Percentiles rank a stretch among this genome's conserved stretches.
Conservation (phyloP, 2,888 invertebrate genomes). For the Antitype chi region DNA sequence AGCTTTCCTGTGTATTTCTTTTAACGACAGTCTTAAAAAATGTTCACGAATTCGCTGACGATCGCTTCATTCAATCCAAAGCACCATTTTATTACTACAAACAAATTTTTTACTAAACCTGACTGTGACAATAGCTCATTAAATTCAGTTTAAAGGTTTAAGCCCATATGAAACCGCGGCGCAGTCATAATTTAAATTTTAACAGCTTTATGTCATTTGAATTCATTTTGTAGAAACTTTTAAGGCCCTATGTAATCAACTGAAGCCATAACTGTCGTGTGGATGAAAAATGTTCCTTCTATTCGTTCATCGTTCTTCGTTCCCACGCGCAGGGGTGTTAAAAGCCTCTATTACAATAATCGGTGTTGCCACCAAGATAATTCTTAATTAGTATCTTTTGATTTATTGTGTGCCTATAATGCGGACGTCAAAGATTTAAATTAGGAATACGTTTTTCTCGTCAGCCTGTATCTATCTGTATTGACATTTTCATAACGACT, state of each 20-base stretch:
- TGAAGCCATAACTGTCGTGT: constrained; percentile 76
- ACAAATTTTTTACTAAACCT: constrained; percentile 37
- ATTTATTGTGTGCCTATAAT: constrained; percentile 63
- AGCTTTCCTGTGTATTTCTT: constrained; percentile 12
- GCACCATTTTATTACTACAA: constrained; percentile 37
- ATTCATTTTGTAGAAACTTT: constrained; percentile 64
- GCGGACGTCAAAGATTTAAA: constrained; percentile 36
- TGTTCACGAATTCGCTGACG: constrained; percentile 39
- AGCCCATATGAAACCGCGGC: constrained; percentile 36
- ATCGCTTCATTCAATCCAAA: constrained; percentile 47
- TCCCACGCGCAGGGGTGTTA: constrained; percentile 76
- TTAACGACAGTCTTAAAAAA: constrained; percentile 38
- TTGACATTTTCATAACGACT: constrained; percentile 30
- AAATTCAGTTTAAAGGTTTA: constrained; percentile 48
- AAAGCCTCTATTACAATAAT: constrained; percentile 76
- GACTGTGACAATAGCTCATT: constrained; percentile 55
- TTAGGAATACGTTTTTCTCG: constrained; percentile 27
- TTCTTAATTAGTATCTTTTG: constrained; percentile 70
- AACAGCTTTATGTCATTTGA: constrained; percentile 60
- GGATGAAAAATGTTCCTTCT: constrained; percentile 76
- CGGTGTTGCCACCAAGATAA: constrained; percentile 70
- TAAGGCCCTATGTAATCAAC: constrained; percentile 73
- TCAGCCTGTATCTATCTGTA: constrained; percentile 14
- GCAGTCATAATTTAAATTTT: constrained; percentile 59
- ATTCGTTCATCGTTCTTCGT: constrained; percentile 66